A percentile compares a stretch with the other conserved stretches of the same genome.
phyloP scores from a whole-genome alignment of 2,888 invertebrate genomes.

The Eilema depressum region DNA sequence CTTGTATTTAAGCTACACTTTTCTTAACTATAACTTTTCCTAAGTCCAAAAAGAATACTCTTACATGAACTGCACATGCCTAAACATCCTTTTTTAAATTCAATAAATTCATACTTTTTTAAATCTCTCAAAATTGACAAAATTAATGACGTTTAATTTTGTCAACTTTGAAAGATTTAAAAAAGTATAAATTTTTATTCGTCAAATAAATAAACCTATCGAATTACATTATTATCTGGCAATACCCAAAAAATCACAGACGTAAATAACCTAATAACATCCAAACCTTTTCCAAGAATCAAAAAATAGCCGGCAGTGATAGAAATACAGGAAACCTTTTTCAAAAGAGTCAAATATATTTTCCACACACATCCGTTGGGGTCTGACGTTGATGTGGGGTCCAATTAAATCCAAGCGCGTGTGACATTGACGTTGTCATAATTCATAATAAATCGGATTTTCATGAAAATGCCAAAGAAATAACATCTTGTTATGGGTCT shows the following conservation, averaged over 20 bases:
- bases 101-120: too few relatives aligned
- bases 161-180: too few relatives aligned
- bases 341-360: constrained; percentile 47
- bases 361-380: constrained; percentile 34
- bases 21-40: too few relatives aligned
- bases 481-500: constrained; percentile 16
- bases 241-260: constrained; percentile 7
- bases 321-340: constrained; percentile 37
- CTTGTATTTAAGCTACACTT: too few relatives aligned
- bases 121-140: too few relatives aligned
- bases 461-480: constrained; percentile 15
- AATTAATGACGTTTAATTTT: too few relatives aligned
- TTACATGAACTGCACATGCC: too few relatives aligned
- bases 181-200: too few relatives aligned
- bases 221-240: background rate
- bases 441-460: constrained; percentile 33
- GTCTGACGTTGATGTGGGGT: constrained; percentile 51
- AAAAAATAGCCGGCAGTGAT: constrained; percentile 30
- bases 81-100: too few relatives aligned
- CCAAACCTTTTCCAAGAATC: constrained; percentile 33
- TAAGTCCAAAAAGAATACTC: too few relatives aligned
- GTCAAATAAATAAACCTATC: background rate
- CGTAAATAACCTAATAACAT: constrained; percentile 10
- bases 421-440: constrained; percentile 45
- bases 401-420: constrained; percentile 46